phyloP scores from a whole-genome alignment of 1,140 invertebrate species.

The Formica exsecta region DNA sequence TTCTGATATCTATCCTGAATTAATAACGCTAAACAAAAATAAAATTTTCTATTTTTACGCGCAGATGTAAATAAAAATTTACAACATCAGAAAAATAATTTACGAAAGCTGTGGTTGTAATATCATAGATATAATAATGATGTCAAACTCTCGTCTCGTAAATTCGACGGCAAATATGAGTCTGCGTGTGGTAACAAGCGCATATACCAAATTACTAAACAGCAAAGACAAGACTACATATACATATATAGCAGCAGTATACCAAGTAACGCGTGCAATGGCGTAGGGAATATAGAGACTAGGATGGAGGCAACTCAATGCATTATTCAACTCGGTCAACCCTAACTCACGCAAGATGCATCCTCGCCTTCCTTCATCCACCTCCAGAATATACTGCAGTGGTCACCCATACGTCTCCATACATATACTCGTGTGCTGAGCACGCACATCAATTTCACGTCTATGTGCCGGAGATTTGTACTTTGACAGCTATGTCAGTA shows the following conservation, averaged over 20 bases:
- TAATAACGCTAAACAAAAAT: neutral
- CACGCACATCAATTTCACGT: slow-evolving; percentile 23
- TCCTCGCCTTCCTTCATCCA: slow-evolving; percentile 70
- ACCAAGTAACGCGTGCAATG: slow-evolving; percentile 63
- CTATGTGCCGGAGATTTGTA: slow-evolving; percentile 67
- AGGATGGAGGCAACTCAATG: slow-evolving; percentile 77
- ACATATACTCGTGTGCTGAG: neutral
- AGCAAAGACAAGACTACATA: slow-evolving; percentile 81
- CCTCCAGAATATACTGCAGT: slow-evolving; percentile 67
- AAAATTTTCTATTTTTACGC: neutral
- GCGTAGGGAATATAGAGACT: slow-evolving; percentile 77
- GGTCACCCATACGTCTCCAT: slow-evolving; percentile 52
- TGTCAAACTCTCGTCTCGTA: neutral
- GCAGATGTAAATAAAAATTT: neutral
- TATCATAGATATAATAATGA: neutral
- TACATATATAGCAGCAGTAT: slow-evolving; percentile 67
- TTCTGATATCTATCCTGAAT: neutral
- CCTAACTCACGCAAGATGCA: slow-evolving; percentile 84
- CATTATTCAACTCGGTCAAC: slow-evolving; percentile 84
- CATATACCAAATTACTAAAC: slow-evolving; percentile 80
- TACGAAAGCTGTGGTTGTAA: neutral
- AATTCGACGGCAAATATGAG: slow-evolving; percentile 50
- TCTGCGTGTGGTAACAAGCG: slow-evolving; percentile 69
- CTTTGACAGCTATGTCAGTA: slow-evolving; percentile 30
- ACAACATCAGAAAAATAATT: neutral